Base-by-base conservation (phyloP, 2,888 invertebrate species). In the Tridacna gigas region DNA sequence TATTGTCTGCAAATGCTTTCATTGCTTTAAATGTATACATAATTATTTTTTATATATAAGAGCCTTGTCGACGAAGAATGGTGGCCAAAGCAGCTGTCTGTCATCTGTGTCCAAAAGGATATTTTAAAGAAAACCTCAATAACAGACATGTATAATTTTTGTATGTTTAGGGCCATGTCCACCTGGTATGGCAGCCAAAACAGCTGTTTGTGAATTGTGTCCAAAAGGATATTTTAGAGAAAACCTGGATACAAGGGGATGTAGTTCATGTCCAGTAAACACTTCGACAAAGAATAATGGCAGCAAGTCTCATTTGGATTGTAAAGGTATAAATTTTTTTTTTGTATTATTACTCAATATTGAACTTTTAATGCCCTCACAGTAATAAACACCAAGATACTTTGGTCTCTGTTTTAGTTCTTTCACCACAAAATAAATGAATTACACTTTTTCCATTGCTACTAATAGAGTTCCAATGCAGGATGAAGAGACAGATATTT, bases 151-250 rank as follows among this genome's bases (percentile, higher is more conserved):
- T 94, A 94, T 85, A 81, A 79, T 13, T 67, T 76, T 0, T 94
- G 94, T 86, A n/a, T n/a, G n/a, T n/a, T n/a, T n/a, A 93, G 93
- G 92, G 84, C 91, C 92, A 13, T 94, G 94, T 89, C 91, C 93
- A 12, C 76, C 85, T 69, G 93, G 93, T 5, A 91, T 90, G 45
- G 90, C 89, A 77, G 90, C 88, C 66, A 86, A 90, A 82, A 85
- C 77, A 15, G 83, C 80, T 67, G 75, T 84, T 22, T 90, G 91
- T 83, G 66, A 84, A 75, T 77, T 80, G 9, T 94, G 94, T 77
- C 89, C 92, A 11, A 61, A 79, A 20, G 93, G 93, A 9, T 87
- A 77, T 20, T 94, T 91, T 80, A 93, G 93, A 84, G 89, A 90
- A 77, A 75, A 82, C 26, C 81, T 88, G 22, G 89, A 88, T 25